phyloP scores from a whole-genome alignment of 2,797 vertebrate species.

The Acrossocheilus fasciatus region DNA sequence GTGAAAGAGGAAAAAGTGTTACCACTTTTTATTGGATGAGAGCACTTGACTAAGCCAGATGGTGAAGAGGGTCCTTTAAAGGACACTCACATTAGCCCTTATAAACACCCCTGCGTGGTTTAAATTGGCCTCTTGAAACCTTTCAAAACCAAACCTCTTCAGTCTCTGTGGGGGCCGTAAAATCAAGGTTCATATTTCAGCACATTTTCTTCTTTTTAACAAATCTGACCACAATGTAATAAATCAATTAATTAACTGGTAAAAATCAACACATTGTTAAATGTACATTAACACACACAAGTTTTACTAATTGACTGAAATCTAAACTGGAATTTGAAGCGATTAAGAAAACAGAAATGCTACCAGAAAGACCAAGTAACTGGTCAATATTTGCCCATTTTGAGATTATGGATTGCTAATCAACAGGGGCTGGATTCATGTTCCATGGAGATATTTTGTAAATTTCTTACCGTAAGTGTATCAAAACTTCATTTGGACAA shows the following conservation, averaged over 20 bases:
- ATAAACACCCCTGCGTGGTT: slow-evolving; percentile 39
- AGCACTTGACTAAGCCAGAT: slow-evolving; percentile 59
- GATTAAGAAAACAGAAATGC: not conserved
- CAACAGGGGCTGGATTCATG: not conserved
- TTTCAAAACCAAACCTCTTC: slow-evolving; percentile 43
- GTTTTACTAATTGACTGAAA: not conserved
- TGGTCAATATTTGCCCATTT: not conserved
- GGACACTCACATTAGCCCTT: slow-evolving; percentile 56
- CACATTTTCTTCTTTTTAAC: not conserved
- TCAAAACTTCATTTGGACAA: too few relatives aligned
- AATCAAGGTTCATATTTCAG: not conserved
- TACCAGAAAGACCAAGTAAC: not conserved
- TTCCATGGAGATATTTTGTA: too few relatives aligned
- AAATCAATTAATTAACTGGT: not conserved
- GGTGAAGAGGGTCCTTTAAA: slow-evolving; percentile 53
- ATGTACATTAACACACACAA: not conserved
- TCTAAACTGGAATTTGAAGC: too few relatives aligned
- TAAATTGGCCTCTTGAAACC: slow-evolving; percentile 39
- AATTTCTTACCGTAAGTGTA: too few relatives aligned
- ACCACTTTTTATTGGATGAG: slow-evolving; percentile 45
- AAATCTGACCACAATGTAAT: not conserved
- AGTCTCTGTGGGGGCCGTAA: not conserved
- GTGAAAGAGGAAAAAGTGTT: slow-evolving; percentile 13
- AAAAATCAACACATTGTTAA: not conserved
- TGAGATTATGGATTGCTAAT: not conserved